Evolutionary conservation across 1,140 invertebrate genomes (phyloP), one percentile per base, ranked within the genome.

Genomic region (Venturia canescens): DNA sequence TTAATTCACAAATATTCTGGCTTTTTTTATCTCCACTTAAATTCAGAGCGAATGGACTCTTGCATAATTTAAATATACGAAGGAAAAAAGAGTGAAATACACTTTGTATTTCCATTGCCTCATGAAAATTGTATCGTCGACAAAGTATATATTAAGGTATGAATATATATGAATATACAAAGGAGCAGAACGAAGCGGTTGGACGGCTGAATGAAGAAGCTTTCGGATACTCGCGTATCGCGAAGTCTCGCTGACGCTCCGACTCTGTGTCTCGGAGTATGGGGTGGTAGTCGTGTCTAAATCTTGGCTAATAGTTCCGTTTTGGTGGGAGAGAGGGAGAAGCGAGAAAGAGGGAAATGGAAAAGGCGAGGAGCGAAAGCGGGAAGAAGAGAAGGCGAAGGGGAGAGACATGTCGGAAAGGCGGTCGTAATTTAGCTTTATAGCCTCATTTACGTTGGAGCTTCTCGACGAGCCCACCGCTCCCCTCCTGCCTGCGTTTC

Each of bases 301-400:
- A 88, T 89, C 84, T 86, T 84, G 76, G 86, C 87, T 88, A 88
- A 89, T 88, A 88, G 86, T 89, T 87, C 84, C 80, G 86, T 86
- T 85, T 76, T 82, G 60, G 60, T 23, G 13, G 27, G n/a, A 63
- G 23, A 57, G 53, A 57, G 18, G 16, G 18, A 57, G 53, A 57
- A 3, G 38, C 38, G 11, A 44, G 38, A 44, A 9, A 44, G 53
- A 23, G 0, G 53, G 53, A 57, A 5, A 57, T n/a, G 53, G 21
- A 57, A 57, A 0, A 57, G 18, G n/a, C 2, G 15, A n/a, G 15
- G 3, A 53, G 50, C 3, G 11, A 53, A n/a, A 53, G 50, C 3
- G 50, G 15, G 50, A n/a, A 15, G 50, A 3, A 15, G 50, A 44
- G 11, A 44, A 44, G 13, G 38, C 26, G 60, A 53, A 18, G n/a